Evolutionary conservation across 2,113 vertebrate genomes (phyloP).

Genomic region (Cettia cetti): DNA sequence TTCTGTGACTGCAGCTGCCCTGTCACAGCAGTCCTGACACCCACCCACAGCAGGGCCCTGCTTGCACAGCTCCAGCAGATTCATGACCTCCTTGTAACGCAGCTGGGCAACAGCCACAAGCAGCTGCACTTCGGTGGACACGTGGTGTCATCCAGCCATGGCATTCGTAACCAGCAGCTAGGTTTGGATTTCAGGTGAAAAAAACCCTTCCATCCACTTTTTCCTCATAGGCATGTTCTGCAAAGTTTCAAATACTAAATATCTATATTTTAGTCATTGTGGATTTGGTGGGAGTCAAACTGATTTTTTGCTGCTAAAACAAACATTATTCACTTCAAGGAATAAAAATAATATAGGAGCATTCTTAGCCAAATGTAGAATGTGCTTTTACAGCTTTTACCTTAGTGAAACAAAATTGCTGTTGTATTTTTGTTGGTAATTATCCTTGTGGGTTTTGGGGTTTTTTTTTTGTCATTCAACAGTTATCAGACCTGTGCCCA

Average conservation of each 20-base stretch:
- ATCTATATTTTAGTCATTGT: neutral
- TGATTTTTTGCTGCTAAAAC: neutral
- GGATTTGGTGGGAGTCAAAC: neutral
- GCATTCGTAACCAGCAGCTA: neutral
- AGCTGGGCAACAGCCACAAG: fast-evolving
- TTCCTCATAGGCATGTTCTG: neutral
- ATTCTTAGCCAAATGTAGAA: neutral
- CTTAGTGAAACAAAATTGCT: neutral
- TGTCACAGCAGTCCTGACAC: neutral
- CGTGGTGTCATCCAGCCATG: fast-evolving
- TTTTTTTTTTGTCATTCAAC: neutral
- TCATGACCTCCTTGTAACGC: fast-evolving
- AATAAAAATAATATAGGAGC: neutral
- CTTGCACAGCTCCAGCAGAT: neutral
- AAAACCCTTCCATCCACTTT: neutral
- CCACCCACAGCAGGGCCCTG: neutral
- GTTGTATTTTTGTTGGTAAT: neutral
- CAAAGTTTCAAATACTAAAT: neutral
- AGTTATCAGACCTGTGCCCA: neutral
- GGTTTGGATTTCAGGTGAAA: neutral
- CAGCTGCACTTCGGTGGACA: neutral
- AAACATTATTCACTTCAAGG: neutral
- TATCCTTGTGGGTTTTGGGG: neutral
- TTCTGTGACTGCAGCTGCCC: neutral
- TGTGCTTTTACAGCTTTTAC: neutral